Base-by-base conservation (phyloP, 2,888 invertebrate species). In the Tuberolachnus salignus region DNA sequence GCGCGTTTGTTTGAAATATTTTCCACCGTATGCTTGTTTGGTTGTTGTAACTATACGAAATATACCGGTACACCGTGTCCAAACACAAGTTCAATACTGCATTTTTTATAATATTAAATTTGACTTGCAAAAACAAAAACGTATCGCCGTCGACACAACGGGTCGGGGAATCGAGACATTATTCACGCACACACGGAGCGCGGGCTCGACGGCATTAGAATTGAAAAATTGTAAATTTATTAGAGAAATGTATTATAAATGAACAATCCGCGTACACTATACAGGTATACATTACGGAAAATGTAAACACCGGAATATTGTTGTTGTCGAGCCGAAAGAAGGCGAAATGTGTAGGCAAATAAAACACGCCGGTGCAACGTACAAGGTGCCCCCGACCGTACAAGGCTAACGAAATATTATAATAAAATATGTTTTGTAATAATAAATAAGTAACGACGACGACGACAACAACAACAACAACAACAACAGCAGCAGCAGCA, bases 311-410 rank as follows among this genome's bases (percentile, higher is more conserved):
- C 6, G 34, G 6, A 34, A 4, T 34, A 6, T 34, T 34, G 34
- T 34, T 4, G 34, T 34, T 34, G 34, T 34, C 34, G 34, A 34
- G 6, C 34, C n/a, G 26, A 14, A 14, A 67, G 16, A 51, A 78
- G 75, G 75, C 75, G 57, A 67, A 67, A 78, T 6, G 21, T 9
- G 21, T 78, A 78, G 67, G 75, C 75, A 78, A 78, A 67, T 59
- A 69, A n/a, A 49, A 16, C 14, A 16, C 75, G 21, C 19, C 21
- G 21, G 59, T 57, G 67, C 16, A 49, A 21, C 21, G 67, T n/a
- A 34, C 4, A 19, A 0, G 13, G 6, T 6, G n/a, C 16, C 6
- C 19, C 6, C 19, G 49, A 8, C 23, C n/a, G 16, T 53, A 9
- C 13, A 69, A 69, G 34, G 53, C 66, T 57, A 16, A 26, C 23